These are phyloP conservation scores for Halocynthia roretzi DNA, from an alignment of 23 tunicate species.

Conservation along the genomic window DNA sequence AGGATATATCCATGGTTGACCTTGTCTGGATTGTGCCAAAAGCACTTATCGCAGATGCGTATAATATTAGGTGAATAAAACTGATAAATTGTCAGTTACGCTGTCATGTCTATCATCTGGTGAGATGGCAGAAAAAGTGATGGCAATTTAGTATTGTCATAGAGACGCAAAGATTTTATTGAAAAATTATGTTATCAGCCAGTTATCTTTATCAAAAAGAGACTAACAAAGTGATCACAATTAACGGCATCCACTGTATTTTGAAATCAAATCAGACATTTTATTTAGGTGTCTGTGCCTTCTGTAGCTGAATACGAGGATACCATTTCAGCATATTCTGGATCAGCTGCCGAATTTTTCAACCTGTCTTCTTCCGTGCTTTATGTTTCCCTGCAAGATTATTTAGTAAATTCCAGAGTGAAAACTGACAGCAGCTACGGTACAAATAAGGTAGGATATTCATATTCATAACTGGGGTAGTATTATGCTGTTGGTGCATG, in stretches of 20 bases:
- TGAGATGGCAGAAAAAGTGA: no score
- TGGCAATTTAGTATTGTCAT: no score
- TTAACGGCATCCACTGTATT: not conserved
- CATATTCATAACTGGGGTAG: not conserved
- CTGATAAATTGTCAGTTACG: no score
- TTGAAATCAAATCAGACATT: not conserved
- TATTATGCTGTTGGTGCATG: no score
- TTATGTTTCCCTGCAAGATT: constrained; percentile 36
- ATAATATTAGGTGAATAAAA: no score
- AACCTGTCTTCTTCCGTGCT: constrained; percentile 16
- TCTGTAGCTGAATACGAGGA: constrained; percentile 35
- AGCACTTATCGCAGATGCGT: no score
- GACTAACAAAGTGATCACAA: no score
- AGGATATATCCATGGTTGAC: not conserved
- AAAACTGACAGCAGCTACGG: constrained; percentile 29
- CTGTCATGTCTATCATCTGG: no score
- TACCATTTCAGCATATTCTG: constrained; percentile 17
- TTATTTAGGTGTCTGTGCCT: constrained; percentile 34
- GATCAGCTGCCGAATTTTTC: constrained; percentile 42
- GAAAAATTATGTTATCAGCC: no score
- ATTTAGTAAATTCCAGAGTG: not conserved
- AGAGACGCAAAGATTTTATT: no score
- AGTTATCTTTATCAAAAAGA: no score
- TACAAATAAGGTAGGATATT: constrained; percentile 34
- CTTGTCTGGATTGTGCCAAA: not conserved